Base-by-base conservation (phyloP, 1,140 invertebrate species). In the Danaus plexippus region DNA sequence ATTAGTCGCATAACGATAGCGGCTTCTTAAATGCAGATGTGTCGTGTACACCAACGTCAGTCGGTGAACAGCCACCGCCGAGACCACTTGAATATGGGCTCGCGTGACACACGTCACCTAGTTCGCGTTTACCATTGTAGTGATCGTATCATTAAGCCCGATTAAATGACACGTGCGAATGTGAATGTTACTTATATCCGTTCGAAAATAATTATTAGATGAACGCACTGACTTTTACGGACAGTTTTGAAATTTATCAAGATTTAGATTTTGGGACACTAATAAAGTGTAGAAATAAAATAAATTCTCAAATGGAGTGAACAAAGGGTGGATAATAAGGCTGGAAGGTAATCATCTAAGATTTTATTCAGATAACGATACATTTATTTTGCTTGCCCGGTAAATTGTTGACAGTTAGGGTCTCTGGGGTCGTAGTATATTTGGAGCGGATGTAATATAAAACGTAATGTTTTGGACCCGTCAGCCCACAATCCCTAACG, bases 1-100 rank as follows among this genome's bases (percentile, higher is more conserved):
- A 87, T 87, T 87, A 87, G 84, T 87, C 84, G 81, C 81, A 87
- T 85, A 85, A 84, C 84, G 80, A 85, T 82, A 85, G 78, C 84
- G 79, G 71, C 80, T 85, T 87, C 79, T 87, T 85, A 87, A 87
- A 87, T 87, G 84, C 84, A 83, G 84, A 85, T 87, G 81, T 85
- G 80, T 87, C 76, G 77, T 81, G 74, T 76, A 72, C 66, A 73
- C 67, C 71, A 75, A 78, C 84, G 84, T 82, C 79, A 87, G 84
- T 87, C 77, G 77, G 77, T 69, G 60, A 74, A 61, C 76, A 75
- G 74, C 70, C 64, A 68, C 67, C 77, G 71, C 60, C 67, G 62
- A 62, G 71, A 73, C 63, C 66, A 64, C 58, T 67, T 65, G 71
- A 64, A 52, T 73, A 80, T 85, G 74, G 69, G 62, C 54, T 61